A percentile compares a stretch with the other conserved stretches of the same genome.
Evolutionary conservation across 2,888 invertebrate species (phyloP).

Genomic region (Crioceris asparagi): DNA sequence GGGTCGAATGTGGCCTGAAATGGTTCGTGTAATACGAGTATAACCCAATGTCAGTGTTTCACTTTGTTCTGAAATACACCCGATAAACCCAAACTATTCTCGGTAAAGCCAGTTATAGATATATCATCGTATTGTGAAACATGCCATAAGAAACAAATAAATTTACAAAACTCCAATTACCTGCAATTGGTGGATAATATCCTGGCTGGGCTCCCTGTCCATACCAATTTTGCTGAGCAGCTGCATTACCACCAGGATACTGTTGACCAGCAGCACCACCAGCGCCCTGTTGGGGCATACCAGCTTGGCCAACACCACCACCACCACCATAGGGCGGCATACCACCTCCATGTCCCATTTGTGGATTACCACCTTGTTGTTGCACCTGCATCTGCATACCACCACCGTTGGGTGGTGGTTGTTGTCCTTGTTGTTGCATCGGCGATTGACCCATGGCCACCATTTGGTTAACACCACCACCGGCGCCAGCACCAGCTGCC

Average conservation of each 20-base stretch:
- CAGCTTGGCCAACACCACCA: too few species aligned
- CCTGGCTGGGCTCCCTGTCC: conserved; percentile 39
- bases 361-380: conserved; percentile 31
- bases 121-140: too few species aligned
- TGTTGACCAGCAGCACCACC: conserved; percentile 38
- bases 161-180: conserved; percentile 19
- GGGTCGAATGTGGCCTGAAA: too few species aligned
- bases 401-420: conserved; percentile 21
- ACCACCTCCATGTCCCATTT: conserved; percentile 33
- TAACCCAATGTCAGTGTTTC: too few species aligned
- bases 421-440: conserved; percentile 16
- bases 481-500: conserved; percentile 2
- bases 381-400: conserved; percentile 29
- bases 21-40: too few species aligned
- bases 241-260: conserved; percentile 23
- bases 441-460: conserved; percentile 23
- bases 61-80: too few species aligned
- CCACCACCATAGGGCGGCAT: conserved; percentile 26
- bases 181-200: conserved; percentile 42
- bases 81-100: too few species aligned
- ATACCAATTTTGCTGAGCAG: conserved; percentile 43
- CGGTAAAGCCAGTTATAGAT: too few species aligned
- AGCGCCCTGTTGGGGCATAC: conserved; percentile 29
- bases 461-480: conserved; percentile 30
- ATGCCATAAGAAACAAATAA: too few species aligned